These are phyloP conservation scores for Ellobium chinense DNA, from an alignment of 2,888 invertebrate species.

Conservation along the genomic window DNA sequence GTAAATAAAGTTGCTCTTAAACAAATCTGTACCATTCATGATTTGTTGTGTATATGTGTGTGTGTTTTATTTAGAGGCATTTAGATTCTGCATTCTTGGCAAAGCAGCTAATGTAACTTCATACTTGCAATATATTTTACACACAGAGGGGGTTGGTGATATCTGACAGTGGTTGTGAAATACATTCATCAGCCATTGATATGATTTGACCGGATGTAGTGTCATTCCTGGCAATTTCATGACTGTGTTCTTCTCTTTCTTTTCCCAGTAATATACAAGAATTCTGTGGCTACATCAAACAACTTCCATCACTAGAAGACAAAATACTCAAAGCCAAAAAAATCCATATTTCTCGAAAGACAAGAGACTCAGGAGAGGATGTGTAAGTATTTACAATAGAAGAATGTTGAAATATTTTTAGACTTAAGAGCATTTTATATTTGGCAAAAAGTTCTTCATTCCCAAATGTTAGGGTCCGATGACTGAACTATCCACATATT, in stretches of 20 bases:
- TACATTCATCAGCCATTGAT: too few relatives aligned
- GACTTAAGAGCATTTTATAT: neutral
- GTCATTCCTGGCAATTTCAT: too few relatives aligned
- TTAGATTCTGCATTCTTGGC: too few relatives aligned
- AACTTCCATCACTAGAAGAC: conserved; percentile 86
- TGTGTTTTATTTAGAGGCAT: too few relatives aligned
- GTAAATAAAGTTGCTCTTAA: conserved; percentile 76
- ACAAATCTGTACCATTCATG: neutral
- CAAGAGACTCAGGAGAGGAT: conserved; percentile 70
- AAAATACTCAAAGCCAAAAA: conserved; percentile 75
- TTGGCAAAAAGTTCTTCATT: too few relatives aligned
- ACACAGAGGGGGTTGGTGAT: too few relatives aligned
- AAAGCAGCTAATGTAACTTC: too few relatives aligned
- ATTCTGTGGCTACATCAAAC: conserved; percentile 89
- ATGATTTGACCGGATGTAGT: too few relatives aligned
- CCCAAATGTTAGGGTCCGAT: too few relatives aligned
- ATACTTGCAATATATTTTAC: too few relatives aligned
- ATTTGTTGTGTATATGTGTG: neutral
- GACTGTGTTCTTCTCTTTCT: neutral
- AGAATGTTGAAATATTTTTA: neutral
- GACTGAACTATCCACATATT: too few relatives aligned
- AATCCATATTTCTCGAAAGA: conserved; percentile 62
- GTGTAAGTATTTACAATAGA: conserved; percentile 68
- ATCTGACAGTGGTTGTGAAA: too few relatives aligned
- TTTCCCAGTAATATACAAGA: conserved; percentile 87